A percentile compares a stretch with the other conserved stretches of the same genome.
Evolutionary conservation across 2,888 invertebrate genomes (phyloP).

Genomic region (Dione vanillae): DNA sequence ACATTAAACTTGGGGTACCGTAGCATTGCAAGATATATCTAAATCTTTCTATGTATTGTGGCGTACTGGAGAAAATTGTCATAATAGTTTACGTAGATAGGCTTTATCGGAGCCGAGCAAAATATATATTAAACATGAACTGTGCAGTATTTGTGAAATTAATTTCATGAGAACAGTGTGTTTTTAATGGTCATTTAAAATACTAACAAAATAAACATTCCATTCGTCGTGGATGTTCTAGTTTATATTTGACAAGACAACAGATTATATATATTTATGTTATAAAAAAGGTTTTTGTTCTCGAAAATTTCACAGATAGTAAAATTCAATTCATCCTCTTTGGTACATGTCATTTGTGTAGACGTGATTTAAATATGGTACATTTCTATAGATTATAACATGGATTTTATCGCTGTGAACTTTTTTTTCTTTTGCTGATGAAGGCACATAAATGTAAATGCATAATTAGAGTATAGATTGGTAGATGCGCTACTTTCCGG

Average conservation of each 20-base stretch:
- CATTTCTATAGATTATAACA: slow-evolving; percentile 63
- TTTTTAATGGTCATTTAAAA: slow-evolving; percentile 57
- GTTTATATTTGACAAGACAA: slow-evolving; percentile 51
- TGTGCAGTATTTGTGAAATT: slow-evolving; percentile 60
- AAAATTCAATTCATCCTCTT: slow-evolving; percentile 56
- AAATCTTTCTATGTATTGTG: slow-evolving; percentile 57
- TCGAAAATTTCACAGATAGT: slow-evolving; percentile 43
- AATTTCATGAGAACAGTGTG: slow-evolving; percentile 45
- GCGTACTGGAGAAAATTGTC: slow-evolving; percentile 53
- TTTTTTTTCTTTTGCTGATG: slow-evolving; percentile 51
- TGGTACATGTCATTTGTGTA: slow-evolving; percentile 53
- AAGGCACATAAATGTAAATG: slow-evolving; percentile 64
- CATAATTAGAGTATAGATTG: slow-evolving; percentile 78
- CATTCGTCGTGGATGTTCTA: slow-evolving; percentile 60
- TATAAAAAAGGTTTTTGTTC: slow-evolving; percentile 9
- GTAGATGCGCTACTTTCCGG: slow-evolving; percentile 83
- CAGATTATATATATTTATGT: slow-evolving; percentile 2
- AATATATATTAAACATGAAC: slow-evolving; percentile 55
- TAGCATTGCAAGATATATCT: slow-evolving; percentile 58
- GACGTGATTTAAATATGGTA: slow-evolving; percentile 57
- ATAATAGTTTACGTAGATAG: slow-evolving; percentile 66
- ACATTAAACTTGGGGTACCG: slow-evolving; percentile 61
- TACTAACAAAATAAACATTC: slow-evolving; percentile 61
- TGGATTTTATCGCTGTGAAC: slow-evolving; percentile 56
- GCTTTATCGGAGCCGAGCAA: slow-evolving; percentile 69